Evolutionary conservation across 2,888 invertebrate genomes (phyloP), one percentile per base, ranked within the genome.

Genomic region (Dryococelus australis): DNA sequence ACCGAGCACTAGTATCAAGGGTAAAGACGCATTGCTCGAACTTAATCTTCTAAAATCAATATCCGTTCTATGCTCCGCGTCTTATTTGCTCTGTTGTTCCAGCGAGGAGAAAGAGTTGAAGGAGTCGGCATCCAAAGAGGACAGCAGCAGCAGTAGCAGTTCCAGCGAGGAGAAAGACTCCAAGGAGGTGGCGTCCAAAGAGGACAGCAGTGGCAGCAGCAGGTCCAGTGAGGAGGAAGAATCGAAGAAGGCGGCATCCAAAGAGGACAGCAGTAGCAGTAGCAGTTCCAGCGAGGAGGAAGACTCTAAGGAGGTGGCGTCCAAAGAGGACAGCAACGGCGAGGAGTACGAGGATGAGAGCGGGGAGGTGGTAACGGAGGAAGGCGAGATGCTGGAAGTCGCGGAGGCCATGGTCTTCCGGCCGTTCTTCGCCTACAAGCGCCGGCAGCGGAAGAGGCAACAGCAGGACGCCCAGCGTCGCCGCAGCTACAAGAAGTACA

Each of bases 401-500:
- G 65, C 65, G n/a, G 65, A 65, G 65, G 65, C 65, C 65, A 5
- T 65, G 3, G 65, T 65, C n/a, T 65, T 65, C 65, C 0, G 65
- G n/a, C 65, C 65, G 65, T 6, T 65, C 13, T 65, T 65, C 65
- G 65, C 65, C 65, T 65, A 65, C 65, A 65, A 65, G 65, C 65
- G 65, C 24, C 20, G 65, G n/a, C 65, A 65, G n/a, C 20, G 65
- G 8, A 65, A 65, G n/a, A 10, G 65, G 24, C 51, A 51, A 6
- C 35, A 35, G 24, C 65, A 65, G n/a, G 65, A 65, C 8, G 65
- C 65, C 8, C 65, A 65, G n/a, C 65, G 65, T 20, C 65, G 65
- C 8, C 65, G n/a, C n/a, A 65, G 65, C 65, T 65, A 65, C 65
- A 65, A 65, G 65, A 65, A 65, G 65, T 65, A 65, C 65, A 65